Base-by-base conservation (phyloP, 2,888 invertebrate genomes). In the Amorpha juglandis region DNA sequence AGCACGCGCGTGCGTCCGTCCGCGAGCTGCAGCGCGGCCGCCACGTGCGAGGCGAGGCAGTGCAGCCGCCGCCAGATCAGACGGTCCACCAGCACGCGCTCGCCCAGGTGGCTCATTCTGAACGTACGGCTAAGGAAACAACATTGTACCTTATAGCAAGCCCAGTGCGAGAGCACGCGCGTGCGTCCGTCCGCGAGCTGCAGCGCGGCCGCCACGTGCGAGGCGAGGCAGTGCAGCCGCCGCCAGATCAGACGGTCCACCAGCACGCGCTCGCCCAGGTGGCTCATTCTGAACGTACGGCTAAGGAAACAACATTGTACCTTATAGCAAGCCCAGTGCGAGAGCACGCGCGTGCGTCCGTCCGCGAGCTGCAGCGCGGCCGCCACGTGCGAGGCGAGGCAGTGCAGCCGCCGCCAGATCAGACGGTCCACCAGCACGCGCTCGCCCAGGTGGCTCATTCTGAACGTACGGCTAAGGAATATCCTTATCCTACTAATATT, bases 271-370 rank as follows among this genome's bases (percentile, higher is more conserved):
- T 96, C 95, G 21, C 96, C 96, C 65, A 98, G 87, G 80, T 95
- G 94, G 66, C 94, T 94, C 70, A 89, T 87, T 83, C 92, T 93
- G 76, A 19, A 7, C 1, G 11, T 0, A 0, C 33, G 12, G 70
- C 74, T 70, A 73, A 74, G 72, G 74, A 11, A 64, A n/a, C n/a
- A n/a, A n/a, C n/a, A n/a, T n/a, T n/a, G 53, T 81, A 98, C 98
- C 95, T 99, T 99, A 82, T 98, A 98, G 82, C 97, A 98, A 0
- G 99, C 99, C 99, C 99, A 99, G 82, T 99, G 98, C 14, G 98
- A 97, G 45, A 99, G 92, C 75, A 99, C 98, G 76, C 98, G 94
- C 53, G 97, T 98, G 69, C 95, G 95, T 0, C 98, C 98, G 77
- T 98, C 97, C 1, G 97, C 96, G 68, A 99, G 90, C 81, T 97